A percentile compares a stretch with the other conserved stretches of the same genome.
Evolutionary conservation across 2,113 vertebrate genomes (phyloP).

Genomic region (Capreolus pygargus): DNA sequence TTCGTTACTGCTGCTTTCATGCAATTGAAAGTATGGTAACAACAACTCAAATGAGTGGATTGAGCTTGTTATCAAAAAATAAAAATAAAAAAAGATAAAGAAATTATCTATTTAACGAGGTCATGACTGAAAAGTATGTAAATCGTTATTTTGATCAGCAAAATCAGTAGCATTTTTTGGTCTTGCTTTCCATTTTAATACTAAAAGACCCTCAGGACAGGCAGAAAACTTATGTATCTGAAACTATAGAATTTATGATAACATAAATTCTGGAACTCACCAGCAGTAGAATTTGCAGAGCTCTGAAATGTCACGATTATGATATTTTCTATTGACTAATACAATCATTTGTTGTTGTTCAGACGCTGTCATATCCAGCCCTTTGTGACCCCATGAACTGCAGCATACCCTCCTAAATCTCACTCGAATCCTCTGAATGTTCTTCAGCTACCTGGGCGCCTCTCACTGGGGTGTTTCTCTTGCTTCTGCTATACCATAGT

Average conservation of each 20-base stretch:
- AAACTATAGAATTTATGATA: background rate
- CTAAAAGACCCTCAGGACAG: background rate
- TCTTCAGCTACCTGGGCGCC: too few relatives aligned
- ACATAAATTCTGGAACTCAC: background rate
- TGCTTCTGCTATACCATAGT: accelerated
- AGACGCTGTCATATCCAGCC: background rate
- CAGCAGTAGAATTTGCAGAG: background rate
- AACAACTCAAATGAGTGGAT: background rate
- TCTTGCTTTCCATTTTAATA: slow-evolving; percentile 2
- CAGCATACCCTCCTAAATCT: background rate
- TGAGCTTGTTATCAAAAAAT: background rate
- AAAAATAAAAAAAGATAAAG: background rate
- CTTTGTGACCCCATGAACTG: background rate
- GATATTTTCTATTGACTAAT: accelerated
- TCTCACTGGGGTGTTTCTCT: background rate
- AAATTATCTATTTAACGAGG: background rate
- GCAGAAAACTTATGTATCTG: background rate
- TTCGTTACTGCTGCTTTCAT: background rate
- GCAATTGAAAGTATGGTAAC: background rate
- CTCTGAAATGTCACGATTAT: background rate
- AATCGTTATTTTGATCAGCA: background rate
- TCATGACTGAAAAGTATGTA: background rate
- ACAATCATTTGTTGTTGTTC: background rate
- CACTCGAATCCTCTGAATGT: background rate
- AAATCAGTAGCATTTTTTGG: background rate